phyloP scores from a whole-genome alignment of 2,113 vertebrate genomes.

The Aix galericulata region DNA sequence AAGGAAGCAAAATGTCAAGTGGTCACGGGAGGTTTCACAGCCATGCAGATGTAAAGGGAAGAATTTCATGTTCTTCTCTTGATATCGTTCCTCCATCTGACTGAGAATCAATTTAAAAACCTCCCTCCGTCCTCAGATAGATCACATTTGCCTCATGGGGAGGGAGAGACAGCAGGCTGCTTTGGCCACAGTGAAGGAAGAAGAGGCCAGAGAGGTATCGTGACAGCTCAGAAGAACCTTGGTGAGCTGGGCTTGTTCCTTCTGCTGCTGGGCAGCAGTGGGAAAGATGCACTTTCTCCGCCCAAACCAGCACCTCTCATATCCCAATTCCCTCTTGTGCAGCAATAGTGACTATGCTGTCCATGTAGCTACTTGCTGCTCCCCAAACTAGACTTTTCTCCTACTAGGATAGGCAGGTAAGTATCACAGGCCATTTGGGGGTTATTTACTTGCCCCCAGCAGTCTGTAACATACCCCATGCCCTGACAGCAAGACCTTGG shows the following conservation, averaged over 20 bases:
- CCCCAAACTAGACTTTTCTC: neutral
- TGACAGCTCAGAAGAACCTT: neutral
- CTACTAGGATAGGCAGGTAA: neutral
- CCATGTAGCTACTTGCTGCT: neutral
- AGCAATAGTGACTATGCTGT: neutral
- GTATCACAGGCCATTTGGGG: neutral
- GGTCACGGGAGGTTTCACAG: neutral
- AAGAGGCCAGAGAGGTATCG: neutral
- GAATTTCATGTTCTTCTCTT: neutral
- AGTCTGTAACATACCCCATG: neutral
- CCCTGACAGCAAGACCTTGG: neutral
- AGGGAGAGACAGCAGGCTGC: neutral
- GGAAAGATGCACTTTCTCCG: neutral
- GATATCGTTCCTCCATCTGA: neutral
- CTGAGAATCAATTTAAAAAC: neutral
- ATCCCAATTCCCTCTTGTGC: fast-evolving
- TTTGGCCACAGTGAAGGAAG: neutral
- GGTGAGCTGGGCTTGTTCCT: neutral
- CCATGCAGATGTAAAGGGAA: neutral
- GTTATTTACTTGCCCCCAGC: neutral
- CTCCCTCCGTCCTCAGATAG: neutral
- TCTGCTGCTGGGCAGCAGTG: neutral
- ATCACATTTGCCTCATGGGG: neutral
- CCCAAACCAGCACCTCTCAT: neutral
- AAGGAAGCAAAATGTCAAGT: neutral